A percentile compares a stretch with the other conserved stretches of the same genome.
phyloP scores from a whole-genome alignment of 2,797 vertebrate species.

The Urocyon cinereoargenteus region DNA sequence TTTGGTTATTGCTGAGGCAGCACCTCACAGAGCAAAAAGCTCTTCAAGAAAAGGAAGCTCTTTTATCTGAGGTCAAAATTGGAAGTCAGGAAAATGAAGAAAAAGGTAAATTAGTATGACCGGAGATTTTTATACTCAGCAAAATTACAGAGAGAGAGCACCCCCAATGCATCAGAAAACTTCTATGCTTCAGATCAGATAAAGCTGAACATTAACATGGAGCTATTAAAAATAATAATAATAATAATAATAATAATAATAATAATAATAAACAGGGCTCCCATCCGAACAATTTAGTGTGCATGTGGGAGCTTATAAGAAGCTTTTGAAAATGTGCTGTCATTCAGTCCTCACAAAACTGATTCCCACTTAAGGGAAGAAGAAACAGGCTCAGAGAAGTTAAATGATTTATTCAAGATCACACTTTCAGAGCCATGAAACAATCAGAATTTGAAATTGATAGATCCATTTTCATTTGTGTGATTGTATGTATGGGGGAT shows the following conservation, averaged over 20 bases:
- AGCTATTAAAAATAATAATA: too few relatives aligned
- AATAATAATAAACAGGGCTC: too few relatives aligned
- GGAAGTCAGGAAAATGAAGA: conserved; percentile 92
- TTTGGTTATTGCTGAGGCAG: conserved; percentile 98
- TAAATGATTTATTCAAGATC: not conserved
- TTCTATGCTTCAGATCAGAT: not conserved
- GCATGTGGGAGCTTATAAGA: fast-evolving
- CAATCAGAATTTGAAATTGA: conserved; percentile 1
- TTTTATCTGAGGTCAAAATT: conserved; percentile 94
- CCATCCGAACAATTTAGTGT: not conserved
- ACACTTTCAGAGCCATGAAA: not conserved
- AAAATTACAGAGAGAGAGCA: not conserved
- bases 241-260: too few relatives aligned
- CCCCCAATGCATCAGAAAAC: not conserved
- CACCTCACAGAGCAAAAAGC: conserved; percentile 95
- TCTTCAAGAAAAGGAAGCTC: conserved; percentile 89
- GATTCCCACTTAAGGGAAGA: not conserved
- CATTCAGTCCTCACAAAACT: not conserved
- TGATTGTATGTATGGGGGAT: not conserved
- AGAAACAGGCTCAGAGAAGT: not conserved
- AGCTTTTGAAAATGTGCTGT: not conserved
- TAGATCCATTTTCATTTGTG: not conserved
- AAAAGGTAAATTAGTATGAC: conserved; percentile 90
- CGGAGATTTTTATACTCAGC: not conserved
- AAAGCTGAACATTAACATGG: not conserved